phyloP scores from a whole-genome alignment of 2,113 vertebrate species.

The Recurvirostra avosetta region DNA sequence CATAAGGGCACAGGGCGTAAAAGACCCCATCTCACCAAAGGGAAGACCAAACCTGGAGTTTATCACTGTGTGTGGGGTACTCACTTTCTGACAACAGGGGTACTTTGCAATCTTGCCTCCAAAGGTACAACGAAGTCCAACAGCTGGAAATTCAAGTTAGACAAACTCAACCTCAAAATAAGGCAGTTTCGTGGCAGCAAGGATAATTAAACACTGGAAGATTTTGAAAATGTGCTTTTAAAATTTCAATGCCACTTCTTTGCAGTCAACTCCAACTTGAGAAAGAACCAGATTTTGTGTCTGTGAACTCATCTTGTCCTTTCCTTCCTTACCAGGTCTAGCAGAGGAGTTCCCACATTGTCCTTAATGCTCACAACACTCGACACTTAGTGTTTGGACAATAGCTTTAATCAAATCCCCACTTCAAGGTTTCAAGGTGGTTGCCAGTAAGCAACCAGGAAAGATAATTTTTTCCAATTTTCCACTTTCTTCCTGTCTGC shows the following conservation, averaged over 20 bases:
- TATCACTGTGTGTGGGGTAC: too few species aligned
- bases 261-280: fast-evolving
- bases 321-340: neutral
- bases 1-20: neutral
- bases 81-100: neutral
- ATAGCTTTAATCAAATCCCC: neutral
- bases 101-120: neutral
- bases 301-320: neutral
- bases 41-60: neutral
- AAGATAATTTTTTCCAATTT: neutral
- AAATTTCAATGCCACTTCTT: neutral
- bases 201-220: neutral
- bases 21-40: neutral
- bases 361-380: neutral
- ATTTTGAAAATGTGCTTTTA: neutral
- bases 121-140: neutral
- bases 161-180: neutral
- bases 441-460: neutral
- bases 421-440: neutral
- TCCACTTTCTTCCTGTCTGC: neutral
- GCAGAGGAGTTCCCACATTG: neutral
- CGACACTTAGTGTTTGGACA: neutral
- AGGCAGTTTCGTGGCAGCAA: neutral
- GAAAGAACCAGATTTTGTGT: neutral
- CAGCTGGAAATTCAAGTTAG: neutral